Evolutionary conservation across 2,888 invertebrate genomes (phyloP), one percentile per base, ranked within the genome.

Genomic region (Drosophila rubida): DNA sequence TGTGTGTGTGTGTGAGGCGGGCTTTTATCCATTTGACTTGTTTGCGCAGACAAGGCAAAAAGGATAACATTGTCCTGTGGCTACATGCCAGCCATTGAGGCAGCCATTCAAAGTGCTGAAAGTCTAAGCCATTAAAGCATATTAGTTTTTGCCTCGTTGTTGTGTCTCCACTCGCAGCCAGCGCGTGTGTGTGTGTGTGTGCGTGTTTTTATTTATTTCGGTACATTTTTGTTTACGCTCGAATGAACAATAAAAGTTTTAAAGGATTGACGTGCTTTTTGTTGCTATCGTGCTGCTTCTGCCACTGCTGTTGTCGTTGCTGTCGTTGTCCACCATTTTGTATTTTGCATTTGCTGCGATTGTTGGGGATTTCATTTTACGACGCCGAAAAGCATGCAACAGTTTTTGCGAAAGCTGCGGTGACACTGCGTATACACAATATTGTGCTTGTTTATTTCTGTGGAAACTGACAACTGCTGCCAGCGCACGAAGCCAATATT

Each of bases 61-160:
- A 80, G 87, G 87, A 87, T 81, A 81, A 84, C 82, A 84, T 70
- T 82, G 87, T 87, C 67, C 78, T 69, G 51, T 60, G 51, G 57
- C 19, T 37, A 35, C 37, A 8, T 8, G 50, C 25, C 54, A 19
- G 25, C 27, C 57, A 39, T 39, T 55, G 54, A 42, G 59, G 65
- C 78, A 75, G 64, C 81, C 87, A 87, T 86, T 83, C 82, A 84
- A 87, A 87, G 82, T 84, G 81, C 85, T 78, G 72, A 82, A 87
- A 75, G 73, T 82, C 82, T 82, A 82, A 87, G 82, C 82, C 79
- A 87, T 82, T 82, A 82, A 87, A 87, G 82, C 85, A 82, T 87
- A 82, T 82, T 87, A 82, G 81, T 84, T 87, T 84, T 71, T 61
- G 60, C 42, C 66, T 46, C 22, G 25, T 27, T 51, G 27, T 23